phyloP scores from a whole-genome alignment of 2,797 vertebrate genomes.

The Acrocephalus scirpaceus region DNA sequence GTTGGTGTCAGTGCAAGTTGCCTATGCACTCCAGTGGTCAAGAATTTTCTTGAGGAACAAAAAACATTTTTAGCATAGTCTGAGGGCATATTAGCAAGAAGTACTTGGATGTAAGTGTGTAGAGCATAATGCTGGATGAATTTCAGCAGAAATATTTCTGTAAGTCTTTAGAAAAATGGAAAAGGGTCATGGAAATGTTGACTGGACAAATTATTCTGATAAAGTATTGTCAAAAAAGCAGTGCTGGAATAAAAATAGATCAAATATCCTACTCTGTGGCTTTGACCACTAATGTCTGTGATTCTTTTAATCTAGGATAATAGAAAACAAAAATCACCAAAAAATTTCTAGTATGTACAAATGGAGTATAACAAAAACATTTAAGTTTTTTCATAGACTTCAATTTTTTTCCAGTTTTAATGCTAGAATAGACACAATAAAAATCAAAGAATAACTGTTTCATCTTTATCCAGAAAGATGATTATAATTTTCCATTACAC shows the following conservation, averaged over 20 bases:
- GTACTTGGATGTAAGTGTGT: not conserved
- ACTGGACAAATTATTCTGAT: not conserved
- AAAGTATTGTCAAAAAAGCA: not conserved
- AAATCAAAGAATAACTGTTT: not conserved
- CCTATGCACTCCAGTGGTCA: not conserved
- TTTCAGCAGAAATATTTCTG: not conserved
- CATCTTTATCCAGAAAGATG: not conserved
- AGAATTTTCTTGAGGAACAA: not conserved
- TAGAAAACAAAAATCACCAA: not conserved
- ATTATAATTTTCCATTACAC: not conserved
- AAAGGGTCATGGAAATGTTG: not conserved
- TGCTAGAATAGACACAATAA: not conserved
- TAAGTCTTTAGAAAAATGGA: not conserved
- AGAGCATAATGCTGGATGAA: not conserved
- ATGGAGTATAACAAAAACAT: not conserved
- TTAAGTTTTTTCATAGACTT: not conserved
- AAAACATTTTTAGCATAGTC: not conserved
- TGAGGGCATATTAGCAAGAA: not conserved
- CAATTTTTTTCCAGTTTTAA: not conserved
- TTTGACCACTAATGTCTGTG: not conserved
- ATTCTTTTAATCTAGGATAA: not conserved
- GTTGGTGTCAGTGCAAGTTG: accelerated
- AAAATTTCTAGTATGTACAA: not conserved
- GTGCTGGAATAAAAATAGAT: not conserved
- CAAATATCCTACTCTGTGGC: not conserved